A percentile compares a stretch with the other conserved stretches of the same genome.
Conservation (phyloP, 2,888 invertebrate genomes). For the Tenthredo notha region DNA sequence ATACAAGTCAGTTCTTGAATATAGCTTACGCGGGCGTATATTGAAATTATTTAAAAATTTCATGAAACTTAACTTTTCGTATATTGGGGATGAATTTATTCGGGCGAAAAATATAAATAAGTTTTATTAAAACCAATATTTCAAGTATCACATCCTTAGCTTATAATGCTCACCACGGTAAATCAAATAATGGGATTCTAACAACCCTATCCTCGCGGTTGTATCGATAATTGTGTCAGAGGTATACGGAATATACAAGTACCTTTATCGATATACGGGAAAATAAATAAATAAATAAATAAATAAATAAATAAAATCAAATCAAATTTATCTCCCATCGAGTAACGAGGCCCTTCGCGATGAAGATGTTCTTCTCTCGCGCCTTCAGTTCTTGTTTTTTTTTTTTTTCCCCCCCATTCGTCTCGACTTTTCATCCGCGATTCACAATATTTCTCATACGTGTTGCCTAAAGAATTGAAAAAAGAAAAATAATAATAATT, state of each 20-base stretch:
- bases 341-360: conserved; percentile 35
- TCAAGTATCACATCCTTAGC: neutral
- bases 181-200: conserved; percentile 9
- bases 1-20: neutral
- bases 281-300: neutral
- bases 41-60: neutral
- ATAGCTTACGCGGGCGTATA: neutral
- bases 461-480: conserved; percentile 10
- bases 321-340: neutral
- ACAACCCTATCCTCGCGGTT: conserved; percentile 25
- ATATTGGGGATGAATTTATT: neutral
- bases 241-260: neutral
- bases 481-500: neutral
- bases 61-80: neutral
- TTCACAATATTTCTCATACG: neutral
- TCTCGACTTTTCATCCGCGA: neutral
- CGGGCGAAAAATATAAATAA: neutral
- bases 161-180: neutral
- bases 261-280: neutral
- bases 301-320: neutral
- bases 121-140: neutral
- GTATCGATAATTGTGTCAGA: neutral
- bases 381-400: neutral
- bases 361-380: neutral
- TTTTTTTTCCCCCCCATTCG: neutral